These are phyloP conservation scores for Syngnathus scovelli DNA, from an alignment of 2,113 vertebrate species.

Conservation along the genomic window DNA sequence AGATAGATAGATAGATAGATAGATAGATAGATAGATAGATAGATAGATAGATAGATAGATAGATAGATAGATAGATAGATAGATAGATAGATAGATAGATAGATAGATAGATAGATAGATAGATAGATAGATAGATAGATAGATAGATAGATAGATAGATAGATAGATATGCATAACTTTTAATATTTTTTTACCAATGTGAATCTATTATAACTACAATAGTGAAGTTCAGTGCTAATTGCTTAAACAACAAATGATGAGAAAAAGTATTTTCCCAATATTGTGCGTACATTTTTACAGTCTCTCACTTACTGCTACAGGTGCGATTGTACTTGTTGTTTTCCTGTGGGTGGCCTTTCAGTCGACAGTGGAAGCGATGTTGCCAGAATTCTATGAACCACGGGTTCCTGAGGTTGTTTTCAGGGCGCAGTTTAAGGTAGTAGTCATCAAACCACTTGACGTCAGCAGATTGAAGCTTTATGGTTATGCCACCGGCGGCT, in stretches of 20 bases:
- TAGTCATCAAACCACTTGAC: slow-evolving; percentile 99
- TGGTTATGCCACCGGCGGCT: slow-evolving; percentile 93
- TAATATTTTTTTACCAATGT: background rate
- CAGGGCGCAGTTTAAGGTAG: slow-evolving; percentile 90
- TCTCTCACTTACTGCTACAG: slow-evolving; percentile 82
- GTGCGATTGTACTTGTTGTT: slow-evolving; percentile 90
- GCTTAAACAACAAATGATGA: background rate
- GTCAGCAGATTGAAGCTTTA: slow-evolving; percentile 96
- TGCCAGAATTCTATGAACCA: slow-evolving; percentile 99
- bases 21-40: too few species aligned
- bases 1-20: too few species aligned
- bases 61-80: too few species aligned
- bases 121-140: too few species aligned
- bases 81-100: too few species aligned
- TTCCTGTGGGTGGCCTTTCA: slow-evolving; percentile 89
- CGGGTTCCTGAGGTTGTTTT: slow-evolving; percentile 90
- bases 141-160: too few species aligned
- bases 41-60: too few species aligned
- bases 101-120: too few species aligned
- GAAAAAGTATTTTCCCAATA: background rate
- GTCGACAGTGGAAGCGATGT: slow-evolving; percentile 86
- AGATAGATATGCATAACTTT: too few species aligned
- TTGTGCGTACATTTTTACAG: background rate
- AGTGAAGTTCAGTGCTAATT: background rate
- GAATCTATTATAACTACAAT: background rate